Percentiles rank a stretch among this genome's conserved stretches.
Evolutionary conservation across 53 echinoderm and acorn worm species (phyloP).

Genomic region (Temnopleurus reevesii): DNA sequence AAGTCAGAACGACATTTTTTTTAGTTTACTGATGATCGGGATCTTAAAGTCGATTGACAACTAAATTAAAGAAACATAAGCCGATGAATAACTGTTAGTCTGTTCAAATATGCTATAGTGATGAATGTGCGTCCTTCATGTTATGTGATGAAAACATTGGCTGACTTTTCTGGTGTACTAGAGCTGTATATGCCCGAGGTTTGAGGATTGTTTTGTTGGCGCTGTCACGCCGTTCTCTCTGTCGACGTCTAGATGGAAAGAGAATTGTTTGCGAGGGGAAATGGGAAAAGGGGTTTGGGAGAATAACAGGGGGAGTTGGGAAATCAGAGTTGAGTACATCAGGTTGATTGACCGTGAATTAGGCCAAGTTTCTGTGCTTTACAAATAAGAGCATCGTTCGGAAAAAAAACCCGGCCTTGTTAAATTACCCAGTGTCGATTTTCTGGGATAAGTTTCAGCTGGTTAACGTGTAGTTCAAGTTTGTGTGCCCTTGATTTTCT

Average conservation of each 20-base stretch:
- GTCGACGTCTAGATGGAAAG: constrained; percentile 1
- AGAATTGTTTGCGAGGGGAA: constrained; percentile 36
- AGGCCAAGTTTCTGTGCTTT: constrained; percentile 57
- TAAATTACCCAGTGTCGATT: constrained; percentile 53
- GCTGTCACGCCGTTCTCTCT: not conserved
- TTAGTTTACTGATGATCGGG: no score
- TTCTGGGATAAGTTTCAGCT: constrained; percentile 48
- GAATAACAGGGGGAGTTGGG: constrained; percentile 42
- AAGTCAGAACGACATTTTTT: no score
- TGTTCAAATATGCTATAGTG: not conserved
- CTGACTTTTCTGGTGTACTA: not conserved
- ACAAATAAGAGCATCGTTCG: constrained; percentile 54
- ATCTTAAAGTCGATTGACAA: no score
- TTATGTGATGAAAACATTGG: not conserved
- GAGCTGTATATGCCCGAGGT: not conserved
- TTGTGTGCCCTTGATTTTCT: constrained; percentile 38
- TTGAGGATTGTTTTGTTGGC: not conserved
- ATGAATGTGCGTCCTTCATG: not conserved
- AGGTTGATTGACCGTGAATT: constrained; percentile 59
- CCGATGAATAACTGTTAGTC: not conserved
- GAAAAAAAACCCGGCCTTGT: constrained; percentile 24
- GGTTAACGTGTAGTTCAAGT: constrained; percentile 36
- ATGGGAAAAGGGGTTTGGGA: constrained; percentile 31
- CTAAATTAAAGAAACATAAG: no score
- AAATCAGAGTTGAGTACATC: not conserved